Evolutionary conservation across 2,113 vertebrate species (phyloP).

Genomic region (Peromyscus californicus): DNA sequence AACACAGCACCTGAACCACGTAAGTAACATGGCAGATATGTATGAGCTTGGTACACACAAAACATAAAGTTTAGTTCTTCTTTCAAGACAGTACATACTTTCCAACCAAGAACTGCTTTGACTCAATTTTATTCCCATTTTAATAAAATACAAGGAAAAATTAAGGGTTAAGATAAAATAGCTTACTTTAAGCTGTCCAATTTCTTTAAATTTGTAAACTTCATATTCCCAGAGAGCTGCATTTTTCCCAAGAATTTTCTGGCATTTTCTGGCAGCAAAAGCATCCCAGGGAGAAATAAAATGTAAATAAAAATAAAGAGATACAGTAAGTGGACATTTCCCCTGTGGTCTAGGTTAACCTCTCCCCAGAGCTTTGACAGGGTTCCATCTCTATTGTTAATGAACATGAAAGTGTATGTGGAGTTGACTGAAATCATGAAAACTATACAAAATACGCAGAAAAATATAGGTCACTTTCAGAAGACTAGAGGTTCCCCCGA

Average conservation of each 20-base stretch:
- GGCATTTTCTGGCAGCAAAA: constrained; percentile 93
- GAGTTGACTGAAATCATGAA: neutral
- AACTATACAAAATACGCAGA: neutral
- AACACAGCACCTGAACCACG: constrained; percentile 59
- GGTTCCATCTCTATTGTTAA: neutral
- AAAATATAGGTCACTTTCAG: neutral
- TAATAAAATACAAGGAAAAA: constrained; percentile 12
- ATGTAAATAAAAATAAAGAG: constrained; percentile 52
- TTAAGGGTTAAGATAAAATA: constrained; percentile 56
- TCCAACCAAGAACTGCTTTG: neutral
- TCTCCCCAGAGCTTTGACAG: constrained; percentile 26
- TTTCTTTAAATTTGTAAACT: constrained; percentile 98
- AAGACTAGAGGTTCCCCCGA: neutral
- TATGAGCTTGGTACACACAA: neutral
- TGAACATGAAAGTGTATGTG: neutral
- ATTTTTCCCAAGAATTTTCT: constrained; percentile 99
- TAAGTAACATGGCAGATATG: neutral
- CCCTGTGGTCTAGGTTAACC: neutral
- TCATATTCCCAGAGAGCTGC: constrained; percentile 99
- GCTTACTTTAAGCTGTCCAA: constrained; percentile 97
- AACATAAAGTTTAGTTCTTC: constrained; percentile 29
- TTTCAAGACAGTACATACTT: neutral
- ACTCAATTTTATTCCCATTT: constrained; percentile 45
- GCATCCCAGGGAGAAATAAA: constrained; percentile 42
- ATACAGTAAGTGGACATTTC: constrained; percentile 25